Evolutionary conservation across 2,888 invertebrate species (phyloP), one percentile per base, ranked within the genome.

Genomic region (Choristoneura rosaceana): DNA sequence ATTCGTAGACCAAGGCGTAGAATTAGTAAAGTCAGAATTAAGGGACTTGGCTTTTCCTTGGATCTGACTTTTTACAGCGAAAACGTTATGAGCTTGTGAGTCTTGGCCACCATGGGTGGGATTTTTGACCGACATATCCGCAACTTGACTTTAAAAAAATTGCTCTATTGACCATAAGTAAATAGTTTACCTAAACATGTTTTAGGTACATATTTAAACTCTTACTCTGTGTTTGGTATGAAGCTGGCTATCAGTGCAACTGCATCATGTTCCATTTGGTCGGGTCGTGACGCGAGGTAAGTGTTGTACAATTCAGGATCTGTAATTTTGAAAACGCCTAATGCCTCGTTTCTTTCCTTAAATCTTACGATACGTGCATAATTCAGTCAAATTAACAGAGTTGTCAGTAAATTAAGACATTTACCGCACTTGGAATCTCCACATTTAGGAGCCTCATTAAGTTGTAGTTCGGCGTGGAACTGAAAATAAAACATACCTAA

Each of bases 381-480:
- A 43, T 43, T 10, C 12, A 43, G 12, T 4, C 43, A 12, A 12
- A 43, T 12, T 43, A 12, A 43, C 4, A 43, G 3, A 41, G 9
- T 41, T 41, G 8, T 8, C 8, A 38, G 38, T 41, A 9, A 41
- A 41, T 7, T 41, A 41, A 41, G 41, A 4, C 15, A 50, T 52
- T 55, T 33, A 63, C 74, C 67, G 41, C 71, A 67, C 38, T 74
- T 73, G n/a, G 52, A 34, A 43, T 63, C 63, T 34, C 33, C 67
- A 66, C 64, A 74, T 66, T 69, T 50, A 0, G 79, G 78, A 9
- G 76, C 77, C 58, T 79, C 79, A 25, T 83, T 78, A 43, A 89
- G 81, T 41, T 94, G 91, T 55, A 95, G 83, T 86, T 96, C 96
- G 9, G 96, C 96, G 78, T 96, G 96, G 81, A 96, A 96, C 96